Percentiles rank a stretch among this genome's conserved stretches.
These are phyloP conservation scores for Pseudocheirus occidentalis DNA, from an alignment of 2,797 vertebrate species.

Conservation along the genomic window DNA sequence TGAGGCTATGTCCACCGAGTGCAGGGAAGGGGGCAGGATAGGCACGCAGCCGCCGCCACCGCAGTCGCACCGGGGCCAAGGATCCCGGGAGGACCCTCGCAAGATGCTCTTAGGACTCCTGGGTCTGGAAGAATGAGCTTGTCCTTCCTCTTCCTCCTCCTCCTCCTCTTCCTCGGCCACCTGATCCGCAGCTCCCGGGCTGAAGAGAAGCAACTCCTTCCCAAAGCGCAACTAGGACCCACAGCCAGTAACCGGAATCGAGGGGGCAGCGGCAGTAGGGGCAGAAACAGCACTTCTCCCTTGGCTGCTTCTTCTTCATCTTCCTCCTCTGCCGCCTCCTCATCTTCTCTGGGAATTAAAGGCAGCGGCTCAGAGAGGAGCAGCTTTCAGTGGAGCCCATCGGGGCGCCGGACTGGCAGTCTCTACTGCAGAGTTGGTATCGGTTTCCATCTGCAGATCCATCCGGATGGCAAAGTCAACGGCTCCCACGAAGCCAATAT, in stretches of 20 bases:
- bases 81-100: conserved; percentile 72
- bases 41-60: conserved; percentile 66
- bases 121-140: conserved; percentile 89
- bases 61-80: conserved; percentile 68
- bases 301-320: conserved; percentile 65
- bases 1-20: conserved; percentile 86
- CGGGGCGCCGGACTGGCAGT: conserved; percentile 94
- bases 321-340: conserved; percentile 57
- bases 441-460: conserved; percentile 98
- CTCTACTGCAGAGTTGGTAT: conserved; percentile 97
- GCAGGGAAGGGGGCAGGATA: conserved; percentile 74
- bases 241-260: conserved; percentile 30
- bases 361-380: conserved; percentile 79
- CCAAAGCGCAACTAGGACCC: conserved; percentile 71
- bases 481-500: conserved; percentile 93
- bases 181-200: conserved; percentile 84
- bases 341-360: conserved; percentile 62
- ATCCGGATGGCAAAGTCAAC: conserved; percentile 96
- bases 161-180: conserved; percentile 85
- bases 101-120: conserved; percentile 78
- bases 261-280: conserved; percentile 48
- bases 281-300: conserved; percentile 51
- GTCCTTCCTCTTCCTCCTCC: conserved; percentile 83
- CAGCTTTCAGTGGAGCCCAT: conserved; percentile 85
- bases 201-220: conserved; percentile 69